Conservation (phyloP, 2,113 vertebrate genomes). For the Ammodytes dubius region DNA sequence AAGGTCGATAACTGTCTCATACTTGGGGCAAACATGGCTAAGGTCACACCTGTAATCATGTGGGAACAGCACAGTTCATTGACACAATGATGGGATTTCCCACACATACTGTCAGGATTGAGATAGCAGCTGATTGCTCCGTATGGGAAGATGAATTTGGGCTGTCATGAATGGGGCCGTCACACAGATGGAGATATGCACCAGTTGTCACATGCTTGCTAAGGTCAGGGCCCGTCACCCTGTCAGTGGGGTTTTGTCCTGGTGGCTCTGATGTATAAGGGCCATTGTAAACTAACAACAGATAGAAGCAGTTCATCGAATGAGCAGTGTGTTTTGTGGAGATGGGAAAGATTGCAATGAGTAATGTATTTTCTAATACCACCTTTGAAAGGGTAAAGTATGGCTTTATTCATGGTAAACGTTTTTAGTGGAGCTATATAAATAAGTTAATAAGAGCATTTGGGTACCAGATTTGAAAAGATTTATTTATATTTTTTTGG, state of each 20-base stretch:
- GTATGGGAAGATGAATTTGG: constrained; percentile 72
- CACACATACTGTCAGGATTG: constrained; percentile 52
- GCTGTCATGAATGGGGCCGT: constrained; percentile 65
- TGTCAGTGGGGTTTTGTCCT: constrained; percentile 12
- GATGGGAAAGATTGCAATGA: background rate
- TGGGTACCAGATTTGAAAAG: background rate
- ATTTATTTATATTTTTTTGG: background rate
- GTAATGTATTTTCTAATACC: background rate
- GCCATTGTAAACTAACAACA: constrained; percentile 1
- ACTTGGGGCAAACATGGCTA: constrained; percentile 55
- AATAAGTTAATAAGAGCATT: background rate
- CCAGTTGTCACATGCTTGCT: constrained; percentile 38
- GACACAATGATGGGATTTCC: constrained; percentile 75
- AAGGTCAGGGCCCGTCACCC: constrained; percentile 35
- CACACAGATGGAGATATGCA: constrained; percentile 62
- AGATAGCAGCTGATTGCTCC: constrained; percentile 70
- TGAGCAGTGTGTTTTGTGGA: background rate
- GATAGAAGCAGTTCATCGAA: background rate
- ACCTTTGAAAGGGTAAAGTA: background rate
- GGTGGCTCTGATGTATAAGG: constrained; percentile 26
- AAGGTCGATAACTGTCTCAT: constrained; percentile 66
- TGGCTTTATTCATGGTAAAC: background rate
- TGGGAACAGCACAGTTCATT: constrained; percentile 75
- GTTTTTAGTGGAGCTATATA: background rate
- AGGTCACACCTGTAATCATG: constrained; percentile 81